Evolutionary conservation across 2,888 invertebrate species (phyloP).

Genomic region (Meta bourneti): DNA sequence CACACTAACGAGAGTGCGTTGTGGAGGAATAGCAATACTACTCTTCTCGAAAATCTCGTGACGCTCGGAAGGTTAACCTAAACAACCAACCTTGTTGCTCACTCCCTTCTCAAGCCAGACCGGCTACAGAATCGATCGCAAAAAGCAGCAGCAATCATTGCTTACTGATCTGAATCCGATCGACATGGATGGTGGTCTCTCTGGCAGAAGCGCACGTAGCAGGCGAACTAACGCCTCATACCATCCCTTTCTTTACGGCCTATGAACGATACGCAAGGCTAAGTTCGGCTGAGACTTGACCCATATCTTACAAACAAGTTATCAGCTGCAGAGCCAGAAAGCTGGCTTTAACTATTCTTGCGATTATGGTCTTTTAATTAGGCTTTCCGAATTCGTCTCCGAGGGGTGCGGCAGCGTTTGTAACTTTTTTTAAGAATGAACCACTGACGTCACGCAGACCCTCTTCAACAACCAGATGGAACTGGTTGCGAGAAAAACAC

Average conservation of each 20-base stretch:
- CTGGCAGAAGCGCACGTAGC: neutral
- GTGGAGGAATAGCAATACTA: no score
- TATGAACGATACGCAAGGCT: slow-evolving; percentile 46
- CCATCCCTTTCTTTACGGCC: slow-evolving; percentile 19
- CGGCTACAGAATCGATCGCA: neutral
- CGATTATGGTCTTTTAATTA: slow-evolving; percentile 48
- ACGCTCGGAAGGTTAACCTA: no score
- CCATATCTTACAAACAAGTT: slow-evolving; percentile 44
- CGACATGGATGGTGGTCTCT: neutral
- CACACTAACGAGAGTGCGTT: no score
- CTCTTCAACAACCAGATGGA: slow-evolving; percentile 25
- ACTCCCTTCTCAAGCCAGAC: no score
- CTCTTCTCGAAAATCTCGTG: no score
- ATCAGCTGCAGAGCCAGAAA: neutral
- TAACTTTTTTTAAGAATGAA: slow-evolving; percentile 35
- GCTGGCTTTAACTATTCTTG: slow-evolving; percentile 6
- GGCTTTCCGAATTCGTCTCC: slow-evolving; percentile 42
- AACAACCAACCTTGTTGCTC: no score
- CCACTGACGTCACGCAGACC: slow-evolving; percentile 2
- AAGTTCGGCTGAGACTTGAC: slow-evolving; percentile 37
- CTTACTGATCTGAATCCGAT: slow-evolving; percentile 48
- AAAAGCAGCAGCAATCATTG: neutral
- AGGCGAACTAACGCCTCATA: neutral
- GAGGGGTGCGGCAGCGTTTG: slow-evolving; percentile 9
- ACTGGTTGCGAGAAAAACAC: slow-evolving; percentile 14